phyloP scores from a whole-genome alignment of 2,888 invertebrate species.

The Sipunculus nudus region DNA sequence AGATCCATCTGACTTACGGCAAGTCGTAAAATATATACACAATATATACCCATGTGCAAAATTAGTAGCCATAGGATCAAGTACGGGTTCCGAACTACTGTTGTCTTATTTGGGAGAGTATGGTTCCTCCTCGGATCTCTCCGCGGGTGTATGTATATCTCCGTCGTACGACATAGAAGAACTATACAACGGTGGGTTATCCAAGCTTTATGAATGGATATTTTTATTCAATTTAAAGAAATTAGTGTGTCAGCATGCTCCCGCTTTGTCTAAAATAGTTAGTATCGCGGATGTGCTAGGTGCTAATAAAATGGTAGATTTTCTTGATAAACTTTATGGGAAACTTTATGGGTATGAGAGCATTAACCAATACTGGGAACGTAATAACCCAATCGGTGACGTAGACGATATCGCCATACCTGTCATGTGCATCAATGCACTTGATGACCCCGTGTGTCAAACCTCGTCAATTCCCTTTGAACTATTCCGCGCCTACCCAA shows the following conservation, averaged over 20 bases:
- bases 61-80: conserved; percentile 50
- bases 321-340: conserved; percentile 52
- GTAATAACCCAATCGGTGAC: conserved; percentile 59
- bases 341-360: conserved; percentile 43
- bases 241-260: conserved; percentile 45
- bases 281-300: conserved; percentile 45
- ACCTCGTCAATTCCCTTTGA: conserved; percentile 51
- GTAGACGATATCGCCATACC: conserved; percentile 61
- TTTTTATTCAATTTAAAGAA: conserved; percentile 46
- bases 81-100: conserved; percentile 52
- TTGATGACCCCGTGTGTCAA: conserved; percentile 56
- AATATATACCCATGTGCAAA: conserved; percentile 43
- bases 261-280: conserved; percentile 44
- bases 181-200: conserved; percentile 9
- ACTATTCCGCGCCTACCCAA: conserved; percentile 56
- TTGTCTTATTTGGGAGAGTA: conserved; percentile 60
- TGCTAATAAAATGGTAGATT: conserved; percentile 47
- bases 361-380: conserved; percentile 54
- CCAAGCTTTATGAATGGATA: conserved; percentile 46
- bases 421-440: conserved; percentile 55
- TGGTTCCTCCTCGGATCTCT: conserved; percentile 52
- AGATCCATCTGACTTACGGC: conserved; percentile 54
- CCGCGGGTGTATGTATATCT: conserved; percentile 52
- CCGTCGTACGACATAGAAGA: conserved; percentile 49
- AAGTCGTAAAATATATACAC: conserved; percentile 52